Conservation (phyloP, 2,888 invertebrate genomes). For the Magallana nippona region DNA sequence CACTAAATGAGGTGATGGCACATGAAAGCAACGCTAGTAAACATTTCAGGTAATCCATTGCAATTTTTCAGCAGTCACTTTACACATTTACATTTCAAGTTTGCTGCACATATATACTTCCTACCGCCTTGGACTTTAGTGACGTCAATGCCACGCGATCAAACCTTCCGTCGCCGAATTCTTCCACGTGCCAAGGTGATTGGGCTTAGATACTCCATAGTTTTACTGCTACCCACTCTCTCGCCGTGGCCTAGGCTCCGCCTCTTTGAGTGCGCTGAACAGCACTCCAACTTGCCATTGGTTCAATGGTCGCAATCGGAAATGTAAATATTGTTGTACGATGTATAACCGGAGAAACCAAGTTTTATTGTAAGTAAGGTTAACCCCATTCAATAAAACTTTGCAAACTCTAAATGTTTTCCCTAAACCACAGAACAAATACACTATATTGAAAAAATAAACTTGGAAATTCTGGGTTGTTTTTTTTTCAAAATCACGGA, state of each 20-base stretch:
- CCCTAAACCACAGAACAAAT: too few relatives aligned
- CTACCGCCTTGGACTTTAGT: background rate
- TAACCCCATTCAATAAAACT: too few relatives aligned
- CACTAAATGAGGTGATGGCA: background rate
- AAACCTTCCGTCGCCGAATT: background rate
- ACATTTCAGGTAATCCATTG: background rate
- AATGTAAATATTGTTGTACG: slow-evolving; percentile 24
- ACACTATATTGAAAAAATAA: too few relatives aligned
- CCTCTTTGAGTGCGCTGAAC: slow-evolving; percentile 25
- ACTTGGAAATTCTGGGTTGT: too few relatives aligned
- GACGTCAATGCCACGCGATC: slow-evolving; percentile 35
- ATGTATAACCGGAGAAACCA: background rate
- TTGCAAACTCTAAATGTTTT: too few relatives aligned
- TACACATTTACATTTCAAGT: background rate
- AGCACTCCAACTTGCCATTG: slow-evolving; percentile 31
- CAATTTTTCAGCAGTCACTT: background rate
- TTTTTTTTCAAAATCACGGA: too few relatives aligned
- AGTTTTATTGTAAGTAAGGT: too few relatives aligned
- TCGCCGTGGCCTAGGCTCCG: slow-evolving; percentile 30
- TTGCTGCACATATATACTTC: background rate
- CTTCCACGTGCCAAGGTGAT: slow-evolving; percentile 32
- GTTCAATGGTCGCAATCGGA: slow-evolving; percentile 22
- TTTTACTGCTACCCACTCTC: background rate
- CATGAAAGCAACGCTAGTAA: background rate
- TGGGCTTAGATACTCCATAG: background rate